Percentiles rank a stretch among this genome's conserved stretches.
These are phyloP conservation scores for Enteromius trimaculatus DNA, from an alignment of 2,797 vertebrate species.

Conservation along the genomic window DNA sequence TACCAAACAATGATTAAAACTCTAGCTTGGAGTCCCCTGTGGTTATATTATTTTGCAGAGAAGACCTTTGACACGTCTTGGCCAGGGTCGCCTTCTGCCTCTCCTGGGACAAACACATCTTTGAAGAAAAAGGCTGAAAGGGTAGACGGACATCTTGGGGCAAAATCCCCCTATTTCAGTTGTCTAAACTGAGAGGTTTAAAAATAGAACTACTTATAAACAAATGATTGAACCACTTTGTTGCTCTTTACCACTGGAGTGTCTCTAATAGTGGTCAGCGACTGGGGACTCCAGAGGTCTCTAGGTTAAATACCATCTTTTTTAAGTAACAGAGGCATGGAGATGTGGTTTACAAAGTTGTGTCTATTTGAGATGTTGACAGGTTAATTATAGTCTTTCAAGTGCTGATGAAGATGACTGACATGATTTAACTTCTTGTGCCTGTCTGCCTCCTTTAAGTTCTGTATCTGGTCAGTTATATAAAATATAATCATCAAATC, in stretches of 20 bases:
- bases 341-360: conserved; percentile 80
- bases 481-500: background rate
- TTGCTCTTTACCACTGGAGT: conserved; percentile 83
- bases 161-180: conserved; percentile 87
- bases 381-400: conserved; percentile 91
- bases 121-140: conserved; percentile 73
- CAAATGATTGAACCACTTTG: conserved; percentile 88
- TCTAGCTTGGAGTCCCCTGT: conserved; percentile 57
- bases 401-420: conserved; percentile 80
- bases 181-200: conserved; percentile 86
- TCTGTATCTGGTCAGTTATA: background rate
- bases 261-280: conserved; percentile 89
- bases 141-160: conserved; percentile 72
- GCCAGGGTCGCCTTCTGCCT: conserved; percentile 67
- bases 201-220: conserved; percentile 86
- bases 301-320: conserved; percentile 91
- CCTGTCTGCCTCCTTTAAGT: conserved; percentile 52
- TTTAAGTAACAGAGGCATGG: conserved; percentile 85
- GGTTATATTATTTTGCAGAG: conserved; percentile 69
- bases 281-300: conserved; percentile 83
- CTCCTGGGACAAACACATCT: conserved; percentile 71
- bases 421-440: conserved; percentile 77
- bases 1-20: conserved; percentile 2
- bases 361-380: conserved; percentile 90
- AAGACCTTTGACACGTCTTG: conserved; percentile 72